A percentile compares a stretch with the other conserved stretches of the same genome.
Evolutionary conservation across 2,888 invertebrate species (phyloP).

Genomic region (Stegophylla sp.): DNA sequence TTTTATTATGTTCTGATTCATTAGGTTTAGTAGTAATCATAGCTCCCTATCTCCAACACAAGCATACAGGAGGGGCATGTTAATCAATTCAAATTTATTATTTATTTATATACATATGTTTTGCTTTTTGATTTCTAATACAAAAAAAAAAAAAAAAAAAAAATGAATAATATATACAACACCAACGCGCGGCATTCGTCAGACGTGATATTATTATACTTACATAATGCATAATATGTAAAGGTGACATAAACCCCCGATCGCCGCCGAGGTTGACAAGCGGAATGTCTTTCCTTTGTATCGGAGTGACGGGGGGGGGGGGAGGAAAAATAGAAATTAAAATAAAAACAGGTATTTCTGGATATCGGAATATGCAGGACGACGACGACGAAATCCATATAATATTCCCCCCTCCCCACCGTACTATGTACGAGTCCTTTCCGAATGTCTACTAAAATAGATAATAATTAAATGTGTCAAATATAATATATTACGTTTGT

Average conservation of each 20-base stretch:
- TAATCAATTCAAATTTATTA: no score
- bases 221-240: not conserved
- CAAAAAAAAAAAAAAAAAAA: no score
- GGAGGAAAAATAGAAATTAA: not conserved
- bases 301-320: not conserved
- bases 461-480: conserved; percentile 1
- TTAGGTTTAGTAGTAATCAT: no score
- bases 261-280: conserved; percentile 1
- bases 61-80: no score
- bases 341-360: conserved; percentile 24
- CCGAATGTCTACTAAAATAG: not conserved
- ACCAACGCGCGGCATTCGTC: not conserved
- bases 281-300: conserved; percentile 19
- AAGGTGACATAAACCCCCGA: conserved; percentile 20
- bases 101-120: no score
- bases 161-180: no score
- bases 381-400: not conserved
- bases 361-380: conserved; percentile 25
- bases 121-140: no score
- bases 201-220: not conserved
- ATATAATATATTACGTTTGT: not conserved
- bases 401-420: not conserved
- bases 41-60: no score
- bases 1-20: no score
- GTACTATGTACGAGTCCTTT: not conserved